Evolutionary conservation across 2,113 vertebrate genomes (phyloP), one percentile per base, ranked within the genome.

Genomic region (Panthera uncia): DNA sequence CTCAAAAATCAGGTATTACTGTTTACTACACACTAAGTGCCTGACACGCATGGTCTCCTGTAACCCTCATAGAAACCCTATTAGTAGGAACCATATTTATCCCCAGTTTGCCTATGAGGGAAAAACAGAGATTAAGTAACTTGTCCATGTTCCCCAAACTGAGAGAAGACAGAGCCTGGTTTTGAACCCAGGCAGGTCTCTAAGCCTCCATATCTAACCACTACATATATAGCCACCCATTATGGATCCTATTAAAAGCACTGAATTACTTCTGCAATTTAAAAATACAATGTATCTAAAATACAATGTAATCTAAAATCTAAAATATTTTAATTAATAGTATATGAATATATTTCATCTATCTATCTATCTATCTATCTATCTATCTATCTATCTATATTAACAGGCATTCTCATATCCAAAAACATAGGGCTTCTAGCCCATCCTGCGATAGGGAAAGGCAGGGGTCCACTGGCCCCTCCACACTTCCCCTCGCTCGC

Each of bases 271-370:
- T 81, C 23, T 63, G 19, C 10, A 83, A 68, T 61, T 76, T 50
- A 16, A 91, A 92, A 91, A 57, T 19, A 92, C 25, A 12, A 7
- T n/a, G 0, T 45, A 78, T 45, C 45, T 45, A 91, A 92, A 91
- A 57, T 19, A 92, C 25, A 12, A 7, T n/a, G 0, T 45, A 78
- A 55, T 6, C 29, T 85, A 73, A 96, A 76, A 50, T 31, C 5
- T 29, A 91, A 95, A 91, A 74, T 13, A 38, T 57, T 45, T 66
- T 88, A 68, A 82, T 76, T 88, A 63, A 38, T 48, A 52, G n/a
- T 79, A 65, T 29, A n/a, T 14, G 68, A 12, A 33, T 79, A 9
- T 29, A 68, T 29, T 52, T 69, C 63, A 41, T 5, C 36, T 38
- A 38, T 38, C 36, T 38, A 48, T 33, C 31, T 36, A 82, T 21